These are phyloP conservation scores for Tangara arthus DNA, from an alignment of 2,797 vertebrate genomes.

Conservation along the genomic window DNA sequence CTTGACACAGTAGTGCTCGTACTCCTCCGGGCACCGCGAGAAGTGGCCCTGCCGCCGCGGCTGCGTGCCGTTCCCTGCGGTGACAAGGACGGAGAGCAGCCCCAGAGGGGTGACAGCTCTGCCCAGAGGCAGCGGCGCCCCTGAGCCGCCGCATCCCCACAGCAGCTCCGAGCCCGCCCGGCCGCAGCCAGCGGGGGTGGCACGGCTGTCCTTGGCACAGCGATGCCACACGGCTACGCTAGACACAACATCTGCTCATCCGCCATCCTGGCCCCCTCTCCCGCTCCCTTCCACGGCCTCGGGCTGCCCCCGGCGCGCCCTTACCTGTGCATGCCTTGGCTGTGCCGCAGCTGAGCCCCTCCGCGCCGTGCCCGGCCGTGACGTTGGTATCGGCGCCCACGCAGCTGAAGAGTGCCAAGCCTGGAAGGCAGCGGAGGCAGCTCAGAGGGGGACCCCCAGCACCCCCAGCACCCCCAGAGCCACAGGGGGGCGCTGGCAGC, in stretches of 20 bases:
- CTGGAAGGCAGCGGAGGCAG: rapidly evolving
- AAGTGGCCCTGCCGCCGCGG: constrained; percentile 80
- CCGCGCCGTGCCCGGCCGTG: not conserved
- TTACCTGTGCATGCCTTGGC: not conserved
- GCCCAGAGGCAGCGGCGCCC: not conserved
- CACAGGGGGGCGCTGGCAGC: not conserved
- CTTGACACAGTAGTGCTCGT: constrained; percentile 84
- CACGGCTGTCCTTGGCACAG: not conserved
- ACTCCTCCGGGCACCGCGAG: constrained; percentile 83
- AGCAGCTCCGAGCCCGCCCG: rapidly evolving
- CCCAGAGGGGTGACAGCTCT: rapidly evolving
- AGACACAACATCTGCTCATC: not conserved
- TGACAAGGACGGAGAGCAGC: not conserved
- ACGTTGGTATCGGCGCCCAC: not conserved
- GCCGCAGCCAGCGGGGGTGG: not conserved
- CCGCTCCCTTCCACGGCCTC: rapidly evolving
- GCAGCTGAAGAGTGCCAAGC: not conserved
- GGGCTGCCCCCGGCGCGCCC: rapidly evolving
- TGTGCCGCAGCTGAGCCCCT: not conserved
- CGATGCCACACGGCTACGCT: rapidly evolving
- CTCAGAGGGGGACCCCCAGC: not conserved
- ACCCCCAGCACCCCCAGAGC: not conserved
- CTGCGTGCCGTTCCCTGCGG: constrained; percentile 54
- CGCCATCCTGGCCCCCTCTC: not conserved
- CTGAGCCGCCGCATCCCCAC: not conserved